Base-by-base conservation (phyloP, 2,797 vertebrate genomes). In the Thalassophryne amazonica region DNA sequence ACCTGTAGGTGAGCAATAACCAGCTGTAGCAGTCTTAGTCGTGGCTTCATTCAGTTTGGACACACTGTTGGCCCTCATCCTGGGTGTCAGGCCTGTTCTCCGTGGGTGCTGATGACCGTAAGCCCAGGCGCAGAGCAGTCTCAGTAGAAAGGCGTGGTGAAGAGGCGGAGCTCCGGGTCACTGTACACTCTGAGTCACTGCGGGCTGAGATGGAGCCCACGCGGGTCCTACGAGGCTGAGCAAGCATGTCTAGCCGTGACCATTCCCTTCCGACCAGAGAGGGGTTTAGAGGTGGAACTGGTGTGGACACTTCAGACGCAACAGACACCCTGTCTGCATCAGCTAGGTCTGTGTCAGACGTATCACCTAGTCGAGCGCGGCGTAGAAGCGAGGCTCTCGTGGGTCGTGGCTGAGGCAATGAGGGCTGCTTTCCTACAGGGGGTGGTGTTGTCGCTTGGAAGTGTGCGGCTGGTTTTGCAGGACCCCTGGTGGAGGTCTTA, bases 261-360 rank as follows among this genome's bases (percentile, higher is more conserved):
- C n/a, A 87, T 9, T 0, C 90, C 78, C 87, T 87, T 95, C 23
- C 94, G 91, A 29, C 95, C 94, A 0, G 92, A 91, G 0, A 96
- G 94, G 1, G 95, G 96, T 48, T 93, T 96, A 11, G 97, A 99
- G 0, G 97, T 98, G 55, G 96, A 99, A 83, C 96, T 99, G 39
- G 96, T 99, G 96, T 99, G 69, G 97, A 98, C 29, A 98, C 96
- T 80, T 98, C 97, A 0, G 96, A 98, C 4, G 96, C 97, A 20
- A 98, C 95, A 0, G 97, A 98, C 23, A 93, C 94, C 51, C 94
- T 90, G 89, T 99, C 97, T 0, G 94, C 93, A 45, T 99, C 96
- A 0, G 93, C 95, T n/a, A 98, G 88, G 67, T 99, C 97, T 0
- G 94, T 97, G 61, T 99, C 97, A 0, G 96, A 98, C 6, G 93